Conservation (phyloP, 2,888 invertebrate species). For the Leucoma salicis region DNA sequence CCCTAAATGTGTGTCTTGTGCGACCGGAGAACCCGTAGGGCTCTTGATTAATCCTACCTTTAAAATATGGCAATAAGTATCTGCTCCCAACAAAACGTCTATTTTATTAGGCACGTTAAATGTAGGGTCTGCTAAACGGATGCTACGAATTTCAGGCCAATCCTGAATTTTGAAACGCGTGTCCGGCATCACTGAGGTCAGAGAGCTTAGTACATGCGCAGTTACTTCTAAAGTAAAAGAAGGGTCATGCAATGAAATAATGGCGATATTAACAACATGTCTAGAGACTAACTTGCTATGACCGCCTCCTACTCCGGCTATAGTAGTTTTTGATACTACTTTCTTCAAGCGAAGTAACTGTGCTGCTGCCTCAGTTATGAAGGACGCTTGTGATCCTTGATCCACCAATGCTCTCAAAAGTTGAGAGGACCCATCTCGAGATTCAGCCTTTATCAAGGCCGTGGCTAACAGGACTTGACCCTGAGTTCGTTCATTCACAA, state of each 20-base stretch:
- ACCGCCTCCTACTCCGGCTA: background rate
- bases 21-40: constrained; percentile 21
- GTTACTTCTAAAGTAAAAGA: background rate
- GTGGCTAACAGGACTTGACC: constrained; percentile 2
- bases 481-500: no score
- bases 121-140: background rate
- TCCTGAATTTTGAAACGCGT: background rate
- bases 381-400: constrained; percentile 2
- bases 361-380: background rate
- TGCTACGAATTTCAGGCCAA: background rate
- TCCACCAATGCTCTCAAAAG: background rate
- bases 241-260: background rate
- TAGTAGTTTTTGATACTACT: background rate
- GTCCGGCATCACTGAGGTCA: constrained; percentile 1
- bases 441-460: background rate
- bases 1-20: constrained; percentile 27
- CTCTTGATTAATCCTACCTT: constrained; percentile 17
- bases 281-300: background rate
- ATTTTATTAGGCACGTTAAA: constrained; percentile 1
- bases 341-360: background rate
- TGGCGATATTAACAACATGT: background rate
- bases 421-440: background rate
- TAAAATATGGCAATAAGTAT: constrained; percentile 1
- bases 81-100: constrained; percentile 2
- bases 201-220: background rate